phyloP scores from a whole-genome alignment of 2,113 vertebrate species.

The Prinia subflava region DNA sequence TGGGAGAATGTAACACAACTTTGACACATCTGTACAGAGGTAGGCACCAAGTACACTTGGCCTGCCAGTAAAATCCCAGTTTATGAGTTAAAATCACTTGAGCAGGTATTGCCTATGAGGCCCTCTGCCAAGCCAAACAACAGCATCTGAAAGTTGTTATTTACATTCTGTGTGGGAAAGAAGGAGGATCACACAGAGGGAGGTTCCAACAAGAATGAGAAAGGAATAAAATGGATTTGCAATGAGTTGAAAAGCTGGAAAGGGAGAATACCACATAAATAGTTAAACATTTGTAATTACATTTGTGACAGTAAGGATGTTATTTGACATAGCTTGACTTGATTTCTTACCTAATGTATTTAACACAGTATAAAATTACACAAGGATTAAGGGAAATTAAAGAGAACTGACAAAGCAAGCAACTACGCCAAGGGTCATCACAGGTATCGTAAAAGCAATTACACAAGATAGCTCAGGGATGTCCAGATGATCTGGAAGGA shows the following conservation, averaged over 20 bases:
- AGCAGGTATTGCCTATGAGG: background rate
- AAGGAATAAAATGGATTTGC: background rate
- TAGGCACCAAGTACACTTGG: background rate
- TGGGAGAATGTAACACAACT: background rate
- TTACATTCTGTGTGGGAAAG: background rate
- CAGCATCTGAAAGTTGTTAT: background rate
- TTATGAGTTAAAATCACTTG: background rate
- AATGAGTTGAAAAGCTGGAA: background rate
- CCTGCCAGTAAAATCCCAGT: background rate
- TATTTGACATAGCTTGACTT: background rate
- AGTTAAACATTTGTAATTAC: background rate
- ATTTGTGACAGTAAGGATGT: background rate
- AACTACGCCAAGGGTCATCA: background rate
- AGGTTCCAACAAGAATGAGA: background rate
- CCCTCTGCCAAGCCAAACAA: background rate
- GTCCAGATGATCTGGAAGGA: background rate
- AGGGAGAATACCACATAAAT: background rate
- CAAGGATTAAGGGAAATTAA: background rate
- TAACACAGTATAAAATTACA: background rate
- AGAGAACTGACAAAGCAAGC: background rate
- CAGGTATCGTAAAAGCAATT: background rate
- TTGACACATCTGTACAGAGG: background rate
- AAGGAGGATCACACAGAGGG: background rate
- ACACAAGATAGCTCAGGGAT: background rate
- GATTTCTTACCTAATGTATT: background rate